Evolutionary conservation across 2,797 vertebrate species (phyloP).

Genomic region (Alauda arvensis): DNA sequence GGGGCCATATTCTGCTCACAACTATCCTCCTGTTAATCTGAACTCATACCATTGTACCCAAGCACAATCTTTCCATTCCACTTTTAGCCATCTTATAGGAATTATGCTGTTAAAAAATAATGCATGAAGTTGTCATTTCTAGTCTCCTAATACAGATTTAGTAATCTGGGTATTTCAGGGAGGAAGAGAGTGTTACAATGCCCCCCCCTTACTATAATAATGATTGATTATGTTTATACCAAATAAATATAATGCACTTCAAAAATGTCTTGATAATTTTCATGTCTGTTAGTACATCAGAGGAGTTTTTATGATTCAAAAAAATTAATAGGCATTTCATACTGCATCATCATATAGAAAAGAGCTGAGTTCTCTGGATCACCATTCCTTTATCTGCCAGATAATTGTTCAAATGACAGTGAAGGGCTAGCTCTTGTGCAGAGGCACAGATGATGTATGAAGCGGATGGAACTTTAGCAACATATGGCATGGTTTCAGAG

Average conservation of each 20-base stretch:
- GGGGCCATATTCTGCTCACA: neutral
- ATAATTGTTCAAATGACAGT: neutral
- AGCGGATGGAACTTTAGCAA: neutral
- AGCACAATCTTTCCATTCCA: neutral
- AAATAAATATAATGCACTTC: neutral
- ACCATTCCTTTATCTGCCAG: neutral
- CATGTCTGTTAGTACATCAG: neutral
- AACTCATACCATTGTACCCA: rapidly evolving
- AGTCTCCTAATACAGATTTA: neutral
- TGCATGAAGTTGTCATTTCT: neutral
- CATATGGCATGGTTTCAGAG: neutral
- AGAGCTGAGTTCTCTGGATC: neutral
- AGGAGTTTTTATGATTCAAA: neutral
- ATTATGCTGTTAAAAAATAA: neutral
- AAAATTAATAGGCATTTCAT: neutral
- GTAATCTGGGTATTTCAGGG: neutral
- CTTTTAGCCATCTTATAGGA: neutral
- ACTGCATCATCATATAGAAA: neutral
- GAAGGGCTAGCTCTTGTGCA: neutral
- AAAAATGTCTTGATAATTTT: neutral
- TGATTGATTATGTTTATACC: neutral
- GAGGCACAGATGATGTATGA: neutral
- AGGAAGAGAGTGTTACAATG: neutral
- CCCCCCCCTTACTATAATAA: neutral
- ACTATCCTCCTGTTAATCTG: neutral